These are phyloP conservation scores for Hetaerina titia DNA, from an alignment of 2,888 invertebrate genomes.

Conservation along the genomic window DNA sequence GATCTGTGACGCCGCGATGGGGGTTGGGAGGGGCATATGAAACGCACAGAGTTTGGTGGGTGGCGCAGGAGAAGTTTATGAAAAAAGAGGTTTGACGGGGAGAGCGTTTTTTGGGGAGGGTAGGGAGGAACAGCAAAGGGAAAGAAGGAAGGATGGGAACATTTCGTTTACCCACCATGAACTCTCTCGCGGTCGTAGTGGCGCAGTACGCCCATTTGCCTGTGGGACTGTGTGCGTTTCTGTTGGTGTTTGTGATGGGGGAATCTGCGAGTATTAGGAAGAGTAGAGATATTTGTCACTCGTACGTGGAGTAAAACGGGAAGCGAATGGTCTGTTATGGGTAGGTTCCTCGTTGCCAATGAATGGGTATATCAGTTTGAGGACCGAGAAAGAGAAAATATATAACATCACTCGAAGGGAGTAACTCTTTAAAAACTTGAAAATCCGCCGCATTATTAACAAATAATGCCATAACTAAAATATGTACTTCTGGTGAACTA, in stretches of 20 bases:
- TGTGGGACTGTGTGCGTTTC: background rate
- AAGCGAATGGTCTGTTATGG: background rate
- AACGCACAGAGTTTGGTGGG: background rate
- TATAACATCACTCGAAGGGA: background rate
- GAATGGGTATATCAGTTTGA: background rate
- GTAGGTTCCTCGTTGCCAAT: background rate
- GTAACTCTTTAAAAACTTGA: background rate
- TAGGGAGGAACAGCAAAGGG: background rate
- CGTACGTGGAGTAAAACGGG: background rate
- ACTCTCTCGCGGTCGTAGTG: background rate
- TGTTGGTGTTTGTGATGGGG: background rate
- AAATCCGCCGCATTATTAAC: background rate
- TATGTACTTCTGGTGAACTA: background rate
- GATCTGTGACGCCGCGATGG: conserved; percentile 26
- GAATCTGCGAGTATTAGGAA: conserved; percentile 25
- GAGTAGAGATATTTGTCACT: conserved; percentile 38
- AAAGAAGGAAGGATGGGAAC: background rate
- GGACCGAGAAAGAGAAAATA: background rate
- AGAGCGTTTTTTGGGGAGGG: background rate
- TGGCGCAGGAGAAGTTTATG: background rate
- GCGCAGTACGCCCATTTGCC: background rate
- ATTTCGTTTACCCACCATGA: background rate
- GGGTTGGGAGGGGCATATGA: background rate
- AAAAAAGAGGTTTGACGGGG: background rate
- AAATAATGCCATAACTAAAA: background rate